Evolutionary conservation across 2,113 vertebrate genomes (phyloP), one percentile per base, ranked within the genome.

Genomic region (Phodopus roborovskii): DNA sequence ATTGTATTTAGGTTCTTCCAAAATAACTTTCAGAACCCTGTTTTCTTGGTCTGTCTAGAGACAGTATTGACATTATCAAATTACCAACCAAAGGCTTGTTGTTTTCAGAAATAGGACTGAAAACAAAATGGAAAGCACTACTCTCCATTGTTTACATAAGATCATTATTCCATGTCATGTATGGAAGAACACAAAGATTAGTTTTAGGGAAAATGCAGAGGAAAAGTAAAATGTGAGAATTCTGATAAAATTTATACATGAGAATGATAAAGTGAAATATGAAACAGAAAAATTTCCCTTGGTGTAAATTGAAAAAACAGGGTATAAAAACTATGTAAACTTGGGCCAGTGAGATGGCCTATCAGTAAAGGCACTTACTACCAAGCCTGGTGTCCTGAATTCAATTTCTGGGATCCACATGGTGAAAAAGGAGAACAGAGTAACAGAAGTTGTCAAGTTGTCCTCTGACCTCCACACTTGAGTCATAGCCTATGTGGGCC

Each of bases 51-150:
- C 84, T 93, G 60, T 33, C 45, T 87, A 90, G 88, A 75, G 75
- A 96, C 30, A 53, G 42, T 24, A 84, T 85, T 70, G 74, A 75
- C 36, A 91, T 53, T 53, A 86, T 17, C 24, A 58, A 96, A 97
- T 94, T 92, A 92, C 91, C 94, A 64, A 91, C 77, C 93, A 92
- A 95, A 90, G 56, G 20, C 75, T 88, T n/a, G 64, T 74, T 78
- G 91, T 88, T 96, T 97, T 96, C 77, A 86, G 77, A 96, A 96
- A 96, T 93, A 90, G 66, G 28, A 71, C 64, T 88, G 66, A 56
- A 94, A 96, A 94, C 89, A 95, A 94, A 97, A 91, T 91, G 81
- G 53, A 82, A 95, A 95, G 94, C 60, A 91, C 86, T 85, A 91
- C 88, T 74, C 39, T 89, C 53, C 60, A 93, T 95, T 92, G 96